These are phyloP conservation scores for Pseudomyrmex gracilis DNA, from an alignment of 1,140 invertebrate genomes.

Conservation along the genomic window DNA sequence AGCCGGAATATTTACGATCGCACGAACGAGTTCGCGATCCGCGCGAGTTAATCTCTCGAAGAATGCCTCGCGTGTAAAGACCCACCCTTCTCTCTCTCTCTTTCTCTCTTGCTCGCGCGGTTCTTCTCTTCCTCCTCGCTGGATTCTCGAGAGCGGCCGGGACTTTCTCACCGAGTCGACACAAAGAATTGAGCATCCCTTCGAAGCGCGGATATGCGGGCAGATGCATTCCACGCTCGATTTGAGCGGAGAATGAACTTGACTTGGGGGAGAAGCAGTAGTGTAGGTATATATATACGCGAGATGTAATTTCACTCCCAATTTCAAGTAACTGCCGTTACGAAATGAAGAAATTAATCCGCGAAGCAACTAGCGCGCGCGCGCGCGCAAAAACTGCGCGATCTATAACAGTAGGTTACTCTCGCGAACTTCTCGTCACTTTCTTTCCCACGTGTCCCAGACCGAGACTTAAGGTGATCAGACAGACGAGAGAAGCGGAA, in stretches of 20 bases:
- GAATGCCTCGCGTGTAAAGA: conserved; percentile 14
- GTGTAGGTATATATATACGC: conserved; percentile 20
- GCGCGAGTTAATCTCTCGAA: conserved; percentile 58
- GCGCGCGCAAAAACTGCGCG: neutral
- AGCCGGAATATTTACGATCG: conserved; percentile 59
- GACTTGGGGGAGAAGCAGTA: neutral
- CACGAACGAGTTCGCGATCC: conserved; percentile 30
- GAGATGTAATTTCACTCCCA: conserved; percentile 46
- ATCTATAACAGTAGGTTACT: conserved; percentile 16
- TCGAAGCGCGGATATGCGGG: neutral
- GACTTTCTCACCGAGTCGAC: conserved; percentile 55
- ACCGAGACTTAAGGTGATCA: neutral
- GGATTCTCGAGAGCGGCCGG: conserved; percentile 14
- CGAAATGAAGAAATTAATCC: conserved; percentile 58
- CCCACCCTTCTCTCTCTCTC: conserved; percentile 1
- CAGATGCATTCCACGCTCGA: conserved; percentile 18
- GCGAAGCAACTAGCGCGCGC: neutral
- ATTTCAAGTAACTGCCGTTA: conserved; percentile 41
- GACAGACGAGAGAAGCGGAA: neutral
- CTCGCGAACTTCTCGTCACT: conserved; percentile 1
- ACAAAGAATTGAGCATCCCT: conserved; percentile 45
- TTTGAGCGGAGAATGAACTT: neutral
- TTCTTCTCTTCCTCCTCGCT: neutral
- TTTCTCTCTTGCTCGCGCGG: neutral
- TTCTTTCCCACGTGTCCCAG: conserved; percentile 17